phyloP scores from a whole-genome alignment of 2,888 invertebrate species.

The Apamea sordens region DNA sequence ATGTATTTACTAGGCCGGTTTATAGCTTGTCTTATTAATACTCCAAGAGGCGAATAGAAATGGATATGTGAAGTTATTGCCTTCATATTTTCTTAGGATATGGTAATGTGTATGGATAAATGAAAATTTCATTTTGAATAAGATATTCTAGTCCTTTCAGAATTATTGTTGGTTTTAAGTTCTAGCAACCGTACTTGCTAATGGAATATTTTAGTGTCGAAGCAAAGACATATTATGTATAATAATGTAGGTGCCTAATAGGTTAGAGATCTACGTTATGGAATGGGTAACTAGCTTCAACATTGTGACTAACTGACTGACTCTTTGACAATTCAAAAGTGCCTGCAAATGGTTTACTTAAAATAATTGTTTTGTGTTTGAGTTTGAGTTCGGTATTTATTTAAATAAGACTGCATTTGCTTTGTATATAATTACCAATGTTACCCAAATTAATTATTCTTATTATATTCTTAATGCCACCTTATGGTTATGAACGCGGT shows the following conservation, averaged over 20 bases:
- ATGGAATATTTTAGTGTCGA: background rate
- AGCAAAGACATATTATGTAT: background rate
- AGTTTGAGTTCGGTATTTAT: too few species aligned
- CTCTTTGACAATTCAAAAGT: too few species aligned
- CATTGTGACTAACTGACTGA: too few species aligned
- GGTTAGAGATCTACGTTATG: too few species aligned
- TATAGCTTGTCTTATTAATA: constrained; percentile 16
- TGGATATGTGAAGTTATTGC: constrained; percentile 69
- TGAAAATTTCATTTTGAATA: constrained; percentile 64
- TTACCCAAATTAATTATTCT: too few species aligned
- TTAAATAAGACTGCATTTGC: background rate
- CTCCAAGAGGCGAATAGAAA: constrained; percentile 50
- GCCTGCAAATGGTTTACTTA: too few species aligned
- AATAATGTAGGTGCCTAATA: background rate
- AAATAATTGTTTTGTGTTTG: too few species aligned
- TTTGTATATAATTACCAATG: too few species aligned
- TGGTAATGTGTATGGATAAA: constrained; percentile 62
- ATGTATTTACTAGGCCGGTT: background rate
- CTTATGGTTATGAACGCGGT: too few species aligned
- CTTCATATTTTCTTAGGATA: constrained; percentile 75
- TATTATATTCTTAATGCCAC: too few species aligned
- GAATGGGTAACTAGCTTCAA: too few species aligned
- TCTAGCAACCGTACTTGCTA: background rate
- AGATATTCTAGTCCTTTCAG: constrained; percentile 51
- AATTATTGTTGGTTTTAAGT: constrained; percentile 49